Evolutionary conservation across 1,140 invertebrate species (phyloP).

Genomic region (Octopus sinensis): DNA sequence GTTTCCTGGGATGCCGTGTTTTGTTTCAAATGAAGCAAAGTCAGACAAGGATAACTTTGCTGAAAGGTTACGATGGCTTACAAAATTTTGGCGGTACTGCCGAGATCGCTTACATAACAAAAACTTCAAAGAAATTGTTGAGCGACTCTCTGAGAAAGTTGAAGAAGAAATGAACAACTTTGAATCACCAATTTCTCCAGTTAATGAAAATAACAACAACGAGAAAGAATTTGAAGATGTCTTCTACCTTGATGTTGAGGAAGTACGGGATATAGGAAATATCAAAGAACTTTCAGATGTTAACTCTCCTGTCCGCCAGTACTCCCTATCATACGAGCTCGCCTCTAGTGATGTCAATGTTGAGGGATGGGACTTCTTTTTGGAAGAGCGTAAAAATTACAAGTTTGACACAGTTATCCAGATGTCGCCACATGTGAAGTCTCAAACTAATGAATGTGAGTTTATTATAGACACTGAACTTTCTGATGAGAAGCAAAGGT

Average conservation of each 20-base stretch:
- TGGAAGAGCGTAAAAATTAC: slow-evolving; percentile 43
- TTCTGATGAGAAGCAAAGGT: slow-evolving; percentile 19
- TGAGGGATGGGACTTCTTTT: slow-evolving; percentile 49
- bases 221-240: slow-evolving; percentile 36
- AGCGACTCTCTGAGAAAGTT: slow-evolving; percentile 27
- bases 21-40: slow-evolving; percentile 12
- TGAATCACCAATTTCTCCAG: slow-evolving; percentile 22
- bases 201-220: slow-evolving; percentile 27
- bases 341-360: slow-evolving; percentile 45
- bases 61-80: slow-evolving; percentile 42
- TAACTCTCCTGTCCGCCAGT: slow-evolving; percentile 42
- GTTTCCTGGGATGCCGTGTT: slow-evolving; percentile 39
- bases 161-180: slow-evolving; percentile 28
- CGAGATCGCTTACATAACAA: slow-evolving; percentile 42
- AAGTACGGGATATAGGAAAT: slow-evolving; percentile 28
- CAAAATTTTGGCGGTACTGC: slow-evolving; percentile 46
- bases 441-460: slow-evolving; percentile 14
- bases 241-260: slow-evolving; percentile 34
- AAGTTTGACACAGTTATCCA: slow-evolving; percentile 44
- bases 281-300: slow-evolving; percentile 30
- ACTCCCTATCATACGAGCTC: slow-evolving; percentile 45
- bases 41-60: slow-evolving; percentile 32
- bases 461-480: slow-evolving; percentile 16
- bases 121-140: slow-evolving; percentile 40
- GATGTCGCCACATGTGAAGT: slow-evolving; percentile 23